Conservation (phyloP, 2,797 vertebrate genomes). For the Sebastes vulpes region DNA sequence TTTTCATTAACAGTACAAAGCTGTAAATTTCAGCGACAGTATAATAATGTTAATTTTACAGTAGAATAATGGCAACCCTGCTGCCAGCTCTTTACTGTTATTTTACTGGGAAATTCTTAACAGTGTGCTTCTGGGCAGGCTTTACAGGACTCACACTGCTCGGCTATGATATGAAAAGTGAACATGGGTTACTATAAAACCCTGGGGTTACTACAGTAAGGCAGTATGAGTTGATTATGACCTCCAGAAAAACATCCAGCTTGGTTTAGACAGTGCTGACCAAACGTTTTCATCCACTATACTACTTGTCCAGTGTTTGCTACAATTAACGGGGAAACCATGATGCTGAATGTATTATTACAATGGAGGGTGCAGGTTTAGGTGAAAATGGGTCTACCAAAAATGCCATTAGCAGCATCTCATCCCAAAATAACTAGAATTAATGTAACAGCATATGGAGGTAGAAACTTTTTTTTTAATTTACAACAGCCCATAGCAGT, state of each 20-base stretch:
- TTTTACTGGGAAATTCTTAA: too few relatives aligned
- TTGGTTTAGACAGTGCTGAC: not conserved
- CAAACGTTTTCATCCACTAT: not conserved
- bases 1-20: too few relatives aligned
- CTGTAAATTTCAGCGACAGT: too few relatives aligned
- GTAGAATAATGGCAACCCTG: too few relatives aligned
- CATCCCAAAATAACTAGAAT: slow-evolving; percentile 11
- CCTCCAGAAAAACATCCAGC: not conserved
- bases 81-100: too few relatives aligned
- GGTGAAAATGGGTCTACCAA: not conserved
- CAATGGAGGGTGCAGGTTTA: not conserved
- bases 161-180: not conserved
- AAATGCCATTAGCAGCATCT: not conserved
- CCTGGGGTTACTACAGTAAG: not conserved
- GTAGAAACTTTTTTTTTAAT: not conserved
- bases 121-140: too few relatives aligned
- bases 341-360: not conserved
- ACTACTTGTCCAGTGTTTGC: not conserved
- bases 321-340: not conserved
- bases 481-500: not conserved
- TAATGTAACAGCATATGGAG: not conserved
- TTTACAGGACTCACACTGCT: not conserved
- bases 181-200: not conserved
- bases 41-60: too few relatives aligned
- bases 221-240: not conserved